These are phyloP conservation scores for Schizopygopsis pylzovi DNA, from an alignment of 2,797 vertebrate genomes.

Conservation along the genomic window DNA sequence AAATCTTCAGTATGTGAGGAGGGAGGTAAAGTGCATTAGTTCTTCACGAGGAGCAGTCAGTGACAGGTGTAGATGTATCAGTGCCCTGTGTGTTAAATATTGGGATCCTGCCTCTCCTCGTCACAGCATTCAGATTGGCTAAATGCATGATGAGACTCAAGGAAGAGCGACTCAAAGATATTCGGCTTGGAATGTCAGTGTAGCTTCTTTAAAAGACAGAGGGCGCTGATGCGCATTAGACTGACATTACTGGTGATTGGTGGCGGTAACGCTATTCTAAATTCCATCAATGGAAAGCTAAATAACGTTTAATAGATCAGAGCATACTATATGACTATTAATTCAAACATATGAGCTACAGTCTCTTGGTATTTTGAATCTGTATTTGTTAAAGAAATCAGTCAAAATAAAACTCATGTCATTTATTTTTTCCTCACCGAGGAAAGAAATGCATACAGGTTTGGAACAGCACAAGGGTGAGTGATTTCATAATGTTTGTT, in stretches of 20 bases:
- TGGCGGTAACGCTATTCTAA: background rate
- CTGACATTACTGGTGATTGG: background rate
- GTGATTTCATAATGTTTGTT: background rate
- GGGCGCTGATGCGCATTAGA: constrained; percentile 71
- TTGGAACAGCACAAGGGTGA: background rate
- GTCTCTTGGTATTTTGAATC: background rate
- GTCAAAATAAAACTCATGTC: background rate
- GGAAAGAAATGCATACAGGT: background rate
- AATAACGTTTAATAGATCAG: background rate
- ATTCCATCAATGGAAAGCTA: background rate
- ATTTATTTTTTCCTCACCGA: background rate
- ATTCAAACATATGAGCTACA: background rate
- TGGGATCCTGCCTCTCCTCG: constrained; percentile 88
- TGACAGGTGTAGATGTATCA: constrained; percentile 76
- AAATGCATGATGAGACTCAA: constrained; percentile 82
- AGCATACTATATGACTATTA: too few species aligned
- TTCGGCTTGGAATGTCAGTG: constrained; percentile 64
- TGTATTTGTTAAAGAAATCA: background rate
- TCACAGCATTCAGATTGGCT: constrained; percentile 93
- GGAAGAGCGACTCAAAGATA: constrained; percentile 72
- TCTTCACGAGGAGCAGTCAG: constrained; percentile 43
- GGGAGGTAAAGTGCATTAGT: constrained; percentile 35
- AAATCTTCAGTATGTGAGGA: background rate
- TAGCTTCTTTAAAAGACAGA: constrained; percentile 74
- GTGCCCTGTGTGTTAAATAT: constrained; percentile 88